Base-by-base conservation (phyloP, 2,888 invertebrate genomes). In the Herminia tarsipennalis region DNA sequence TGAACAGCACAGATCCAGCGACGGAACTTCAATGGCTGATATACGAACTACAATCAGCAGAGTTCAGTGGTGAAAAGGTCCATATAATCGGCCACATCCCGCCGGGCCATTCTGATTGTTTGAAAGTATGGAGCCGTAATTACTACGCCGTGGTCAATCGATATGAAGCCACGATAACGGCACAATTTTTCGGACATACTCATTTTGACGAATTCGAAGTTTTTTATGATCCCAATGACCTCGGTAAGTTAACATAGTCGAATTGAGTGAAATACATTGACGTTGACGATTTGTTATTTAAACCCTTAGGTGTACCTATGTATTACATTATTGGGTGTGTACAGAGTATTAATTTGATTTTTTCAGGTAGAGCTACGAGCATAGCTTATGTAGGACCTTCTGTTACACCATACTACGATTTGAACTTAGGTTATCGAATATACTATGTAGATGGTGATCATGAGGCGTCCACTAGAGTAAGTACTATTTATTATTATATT, bases 41-140 rank as follows among this genome's bases (percentile, higher is more conserved):
- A 52, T 96, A 97, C 68, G 98, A 98, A 78, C 89, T 99, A 6
- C 98, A 98, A 76, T 95, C 96, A 6, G 98, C 99, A 0, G 99
- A 99, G 84, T 96, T 97, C 78, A 97, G 95, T 61, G 96, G 96
- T 8, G 98, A 98, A 82, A 98, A 98, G 83, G 99, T 99, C 6
- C 98, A 99, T 74, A 95, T 99, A n/a, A 96, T 99, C 39, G 98
- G 98, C 0, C 99, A 99, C 78, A 98, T 99, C 67, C 98, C 98
- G 0, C 98, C 99, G 0, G 98, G 98, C 2, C 96, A 97, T 75
- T 95, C 96, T 0, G 98, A 98, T 80, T 98, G 98, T 73, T 86
- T 98, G 21, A 97, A 98, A 88, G 96, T 98, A 2, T 99, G 98
- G 98, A 98, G 98, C 3, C 94, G 97, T 58, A 99, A 99, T 85